Conservation (phyloP, 2,797 vertebrate species). For the Buphagus erythrorhynchus region DNA sequence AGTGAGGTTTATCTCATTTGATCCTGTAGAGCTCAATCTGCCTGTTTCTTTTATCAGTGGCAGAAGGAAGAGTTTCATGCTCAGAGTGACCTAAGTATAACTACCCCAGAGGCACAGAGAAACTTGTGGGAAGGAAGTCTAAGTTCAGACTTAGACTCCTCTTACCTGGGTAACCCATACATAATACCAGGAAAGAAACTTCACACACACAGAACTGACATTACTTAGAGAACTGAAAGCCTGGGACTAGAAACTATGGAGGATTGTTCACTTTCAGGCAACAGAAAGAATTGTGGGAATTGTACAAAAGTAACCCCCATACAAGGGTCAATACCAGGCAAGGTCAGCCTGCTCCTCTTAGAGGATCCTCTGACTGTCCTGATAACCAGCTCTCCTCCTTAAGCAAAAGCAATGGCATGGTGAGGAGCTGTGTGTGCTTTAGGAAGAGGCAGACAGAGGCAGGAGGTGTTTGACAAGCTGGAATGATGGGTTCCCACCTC, state of each 20-base stretch:
- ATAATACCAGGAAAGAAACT: background rate
- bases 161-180: background rate
- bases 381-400: background rate
- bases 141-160: background rate
- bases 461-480: background rate
- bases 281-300: background rate
- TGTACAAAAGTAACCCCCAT: background rate
- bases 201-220: accelerated
- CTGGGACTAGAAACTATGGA: background rate
- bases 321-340: background rate
- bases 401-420: background rate
- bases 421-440: background rate
- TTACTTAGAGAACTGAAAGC: background rate
- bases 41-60: background rate
- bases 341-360: background rate
- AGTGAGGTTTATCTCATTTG: background rate
- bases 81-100: background rate
- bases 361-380: background rate
- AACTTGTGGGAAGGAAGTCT: background rate
- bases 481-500: background rate
- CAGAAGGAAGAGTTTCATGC: background rate
- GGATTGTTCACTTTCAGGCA: background rate
- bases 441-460: background rate
- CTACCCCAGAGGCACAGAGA: background rate
- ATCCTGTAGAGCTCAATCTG: background rate